phyloP scores from a whole-genome alignment of 2,888 invertebrate genomes.

The Mylabris sibirica region DNA sequence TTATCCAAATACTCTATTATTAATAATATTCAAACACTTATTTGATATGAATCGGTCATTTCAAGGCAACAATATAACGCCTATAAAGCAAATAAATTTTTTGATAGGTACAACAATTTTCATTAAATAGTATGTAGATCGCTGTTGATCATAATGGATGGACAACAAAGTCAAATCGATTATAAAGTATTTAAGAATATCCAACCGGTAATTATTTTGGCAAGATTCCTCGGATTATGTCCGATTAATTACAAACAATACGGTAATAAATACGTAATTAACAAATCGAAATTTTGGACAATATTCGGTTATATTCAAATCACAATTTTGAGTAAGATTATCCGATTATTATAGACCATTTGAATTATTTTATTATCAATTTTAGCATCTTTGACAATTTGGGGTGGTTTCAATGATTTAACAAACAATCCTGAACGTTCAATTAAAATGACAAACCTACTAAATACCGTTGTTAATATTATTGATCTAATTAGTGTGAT shows the following conservation, averaged over 20 bases:
- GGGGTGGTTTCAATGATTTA: background rate
- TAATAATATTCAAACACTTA: background rate
- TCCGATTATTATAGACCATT: no score
- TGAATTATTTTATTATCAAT: background rate
- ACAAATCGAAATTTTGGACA: background rate
- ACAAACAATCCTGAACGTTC: background rate
- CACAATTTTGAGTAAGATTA: background rate
- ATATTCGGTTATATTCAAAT: background rate
- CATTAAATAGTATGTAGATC: no score
- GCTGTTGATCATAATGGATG: background rate
- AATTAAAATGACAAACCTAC: background rate
- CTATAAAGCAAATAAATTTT: background rate
- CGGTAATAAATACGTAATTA: background rate
- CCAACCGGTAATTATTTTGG: background rate
- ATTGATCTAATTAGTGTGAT: background rate
- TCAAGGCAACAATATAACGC: background rate
- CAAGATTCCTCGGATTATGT: background rate
- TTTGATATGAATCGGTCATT: background rate
- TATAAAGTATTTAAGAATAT: background rate
- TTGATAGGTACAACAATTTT: background rate
- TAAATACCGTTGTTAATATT: background rate
- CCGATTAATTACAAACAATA: background rate
- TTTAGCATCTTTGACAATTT: background rate
- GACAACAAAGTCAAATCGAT: background rate
- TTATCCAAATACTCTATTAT: background rate